Conservation (phyloP, 1,140 invertebrate genomes). For the Neodiprion fabricii region DNA sequence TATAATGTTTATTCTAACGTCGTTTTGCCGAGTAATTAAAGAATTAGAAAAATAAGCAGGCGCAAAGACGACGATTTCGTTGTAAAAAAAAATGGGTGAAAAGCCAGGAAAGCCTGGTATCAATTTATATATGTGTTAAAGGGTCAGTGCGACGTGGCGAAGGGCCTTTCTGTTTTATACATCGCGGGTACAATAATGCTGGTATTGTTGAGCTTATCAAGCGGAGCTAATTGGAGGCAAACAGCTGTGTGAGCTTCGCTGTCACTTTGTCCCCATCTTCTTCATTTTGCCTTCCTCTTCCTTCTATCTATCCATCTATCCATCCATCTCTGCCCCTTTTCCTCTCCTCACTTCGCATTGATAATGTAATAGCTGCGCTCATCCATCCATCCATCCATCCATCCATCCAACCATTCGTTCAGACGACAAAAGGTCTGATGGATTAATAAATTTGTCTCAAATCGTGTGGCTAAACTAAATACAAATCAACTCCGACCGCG, state of each 20-base stretch:
- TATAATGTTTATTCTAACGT: too few species aligned
- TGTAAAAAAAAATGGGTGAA: too few species aligned
- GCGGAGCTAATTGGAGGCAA: slow-evolving; percentile 60
- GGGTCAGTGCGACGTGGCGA: too few species aligned
- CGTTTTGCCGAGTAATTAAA: too few species aligned
- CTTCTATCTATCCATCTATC: neutral
- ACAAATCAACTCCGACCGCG: too few species aligned
- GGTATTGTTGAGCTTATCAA: slow-evolving; percentile 62
- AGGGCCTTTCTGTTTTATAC: too few species aligned
- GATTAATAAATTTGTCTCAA: slow-evolving; percentile 51
- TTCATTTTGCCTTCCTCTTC: neutral
- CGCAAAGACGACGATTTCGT: too few species aligned
- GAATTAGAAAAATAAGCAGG: too few species aligned
- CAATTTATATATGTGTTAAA: too few species aligned
- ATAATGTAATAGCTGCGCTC: slow-evolving; percentile 54
- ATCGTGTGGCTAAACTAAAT: too few species aligned
- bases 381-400: neutral
- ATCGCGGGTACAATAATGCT: slow-evolving; percentile 49
- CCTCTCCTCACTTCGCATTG: slow-evolving; percentile 47
- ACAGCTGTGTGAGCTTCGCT: slow-evolving; percentile 51
- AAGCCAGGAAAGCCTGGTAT: too few species aligned
- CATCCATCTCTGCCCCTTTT: too few species aligned
- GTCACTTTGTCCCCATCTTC: neutral
- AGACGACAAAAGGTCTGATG: slow-evolving; percentile 54
- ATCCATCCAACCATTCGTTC: slow-evolving; percentile 31